Evolutionary conservation across 2,113 vertebrate genomes (phyloP).

Genomic region (Conger conger): DNA sequence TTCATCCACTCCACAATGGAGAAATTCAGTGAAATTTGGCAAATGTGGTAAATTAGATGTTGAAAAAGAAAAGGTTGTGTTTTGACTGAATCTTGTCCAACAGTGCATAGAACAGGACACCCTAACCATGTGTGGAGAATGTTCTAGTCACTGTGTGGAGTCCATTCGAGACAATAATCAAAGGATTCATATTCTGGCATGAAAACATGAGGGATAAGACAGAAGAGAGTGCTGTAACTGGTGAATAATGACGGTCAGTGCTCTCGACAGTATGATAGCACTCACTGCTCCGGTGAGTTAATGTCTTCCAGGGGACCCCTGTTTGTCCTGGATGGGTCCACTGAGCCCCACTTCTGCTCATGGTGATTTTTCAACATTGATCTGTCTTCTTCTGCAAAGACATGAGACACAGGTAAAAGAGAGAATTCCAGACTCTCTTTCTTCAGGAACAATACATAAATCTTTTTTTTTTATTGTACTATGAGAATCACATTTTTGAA

Average conservation of each 20-base stretch:
- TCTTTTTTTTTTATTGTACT: not conserved
- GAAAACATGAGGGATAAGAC: not conserved
- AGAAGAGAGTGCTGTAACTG: too few relatives aligned
- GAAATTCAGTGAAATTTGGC: too few relatives aligned
- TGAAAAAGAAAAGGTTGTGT: too few relatives aligned
- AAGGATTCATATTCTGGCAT: not conserved
- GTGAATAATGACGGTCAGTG: not conserved
- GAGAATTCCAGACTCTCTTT: not conserved
- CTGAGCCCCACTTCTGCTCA: conserved; percentile 94
- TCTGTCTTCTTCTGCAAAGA: conserved; percentile 87
- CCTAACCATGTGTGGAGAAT: not conserved
- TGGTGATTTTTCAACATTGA: conserved; percentile 94
- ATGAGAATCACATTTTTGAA: conserved; percentile 14
- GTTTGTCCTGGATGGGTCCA: conserved; percentile 93
- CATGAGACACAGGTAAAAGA: conserved; percentile 20
- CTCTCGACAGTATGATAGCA: conserved; percentile 35
- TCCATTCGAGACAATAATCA: not conserved
- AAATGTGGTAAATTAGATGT: too few relatives aligned
- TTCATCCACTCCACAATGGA: too few relatives aligned
- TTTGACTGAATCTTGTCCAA: too few relatives aligned
- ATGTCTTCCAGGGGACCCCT: conserved; percentile 97
- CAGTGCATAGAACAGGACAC: too few relatives aligned
- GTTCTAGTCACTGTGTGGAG: not conserved
- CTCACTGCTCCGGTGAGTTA: conserved; percentile 99
- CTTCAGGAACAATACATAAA: not conserved